Evolutionary conservation across 2,888 invertebrate genomes (phyloP), one percentile per base, ranked within the genome.

Genomic region (Drosophila siamana): DNA sequence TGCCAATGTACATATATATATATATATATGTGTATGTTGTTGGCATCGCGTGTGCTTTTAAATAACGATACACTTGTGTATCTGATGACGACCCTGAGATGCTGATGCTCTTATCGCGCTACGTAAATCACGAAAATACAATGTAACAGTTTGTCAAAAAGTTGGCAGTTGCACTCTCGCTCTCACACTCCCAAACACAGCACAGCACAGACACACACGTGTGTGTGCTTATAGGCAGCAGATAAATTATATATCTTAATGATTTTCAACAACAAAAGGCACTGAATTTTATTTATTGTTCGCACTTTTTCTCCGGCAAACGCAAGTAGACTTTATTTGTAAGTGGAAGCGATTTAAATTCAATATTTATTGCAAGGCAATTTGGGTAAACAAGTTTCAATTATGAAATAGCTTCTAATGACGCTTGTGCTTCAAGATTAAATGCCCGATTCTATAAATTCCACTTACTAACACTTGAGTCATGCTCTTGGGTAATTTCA

Each of bases 101-200:
- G 50, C 60, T 46, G 70, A 60, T 67, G 68, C 77, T 80, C 67
- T 78, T 80, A 80, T 80, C 80, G 67, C 62, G 56, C 61, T 68
- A 26, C 71, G 70, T 74, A 76, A 75, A 80, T 82, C 80, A 74
- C 71, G 75, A 70, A 75, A 72, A 70, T 70, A 80, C 75, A 82
- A 78, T 82, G 74, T 70, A 82, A 82, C 78, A 72, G 78, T 82
- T 82, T 82, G 82, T 80, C 81, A 76, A 67, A 79, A 80, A 66
- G 75, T 71, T 80, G 68, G 46, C 77, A 74, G 38, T 24, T 40
- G 44, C 47, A 46, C 57, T 50, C 46, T 51, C 47, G 8, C 43
- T 48, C 19, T 33, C 55, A 38, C 51, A 48, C 50, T 55, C 28
- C 9, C 43, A 63, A 43, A 13, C 33, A 44, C 30, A 43, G 36